Evolutionary conservation across 2,888 invertebrate genomes (phyloP).

Genomic region (Thecocarcelia acutangulata): DNA sequence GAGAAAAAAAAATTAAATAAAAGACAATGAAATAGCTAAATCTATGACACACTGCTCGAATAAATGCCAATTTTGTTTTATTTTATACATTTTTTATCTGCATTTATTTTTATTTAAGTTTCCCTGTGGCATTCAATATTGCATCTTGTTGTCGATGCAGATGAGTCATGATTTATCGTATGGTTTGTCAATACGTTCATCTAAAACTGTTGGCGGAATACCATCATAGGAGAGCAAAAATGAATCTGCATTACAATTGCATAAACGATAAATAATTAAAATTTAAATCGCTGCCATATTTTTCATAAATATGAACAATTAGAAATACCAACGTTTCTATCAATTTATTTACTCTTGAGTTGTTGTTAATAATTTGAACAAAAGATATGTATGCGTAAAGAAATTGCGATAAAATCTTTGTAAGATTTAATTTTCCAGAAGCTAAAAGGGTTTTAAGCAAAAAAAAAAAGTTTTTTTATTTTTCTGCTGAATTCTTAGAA

Average conservation of each 20-base stretch:
- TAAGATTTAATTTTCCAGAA: too few species aligned
- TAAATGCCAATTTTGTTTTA: constrained; percentile 63
- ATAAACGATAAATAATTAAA: constrained; percentile 51
- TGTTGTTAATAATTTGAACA: background rate
- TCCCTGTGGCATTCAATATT: constrained; percentile 2
- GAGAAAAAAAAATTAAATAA: constrained; percentile 27
- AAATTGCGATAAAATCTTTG: too few species aligned
- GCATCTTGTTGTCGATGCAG: constrained; percentile 45
- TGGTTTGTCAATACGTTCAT: constrained; percentile 30
- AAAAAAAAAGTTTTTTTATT: too few species aligned
- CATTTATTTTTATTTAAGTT: constrained; percentile 9
- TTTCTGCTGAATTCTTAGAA: too few species aligned
- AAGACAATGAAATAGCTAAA: constrained; percentile 49
- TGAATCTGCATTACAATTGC: constrained; percentile 16
- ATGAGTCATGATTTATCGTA: constrained; percentile 57
- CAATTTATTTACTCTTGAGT: background rate
- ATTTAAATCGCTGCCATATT: constrained; percentile 20
- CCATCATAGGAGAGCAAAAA: background rate
- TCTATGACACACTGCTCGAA: constrained; percentile 62
- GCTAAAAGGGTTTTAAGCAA: too few species aligned
- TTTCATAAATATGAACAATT: background rate
- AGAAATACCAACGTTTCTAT: background rate
- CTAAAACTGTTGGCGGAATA: constrained; percentile 14
- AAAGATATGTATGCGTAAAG: too few species aligned
- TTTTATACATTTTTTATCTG: constrained; percentile 6